A percentile compares a stretch with the other conserved stretches of the same genome.
phyloP scores from a whole-genome alignment of 1,140 invertebrate genomes.

The Listronotus bonariensis region DNA sequence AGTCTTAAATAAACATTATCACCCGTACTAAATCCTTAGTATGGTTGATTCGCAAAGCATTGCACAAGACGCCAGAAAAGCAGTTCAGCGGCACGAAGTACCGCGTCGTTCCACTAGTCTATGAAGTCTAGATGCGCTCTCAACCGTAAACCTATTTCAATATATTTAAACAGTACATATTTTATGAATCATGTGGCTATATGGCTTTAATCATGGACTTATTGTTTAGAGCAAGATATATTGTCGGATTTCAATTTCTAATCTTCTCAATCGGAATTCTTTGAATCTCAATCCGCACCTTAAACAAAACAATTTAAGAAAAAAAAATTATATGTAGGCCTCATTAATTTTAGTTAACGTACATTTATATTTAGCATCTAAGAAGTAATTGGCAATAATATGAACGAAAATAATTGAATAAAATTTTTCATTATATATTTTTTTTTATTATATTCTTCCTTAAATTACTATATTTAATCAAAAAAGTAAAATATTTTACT shows the following conservation, averaged over 20 bases:
- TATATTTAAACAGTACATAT: slow-evolving; percentile 12
- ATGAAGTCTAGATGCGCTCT: slow-evolving; percentile 36
- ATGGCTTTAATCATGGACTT: slow-evolving; percentile 20
- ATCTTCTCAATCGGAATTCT: slow-evolving; percentile 3
- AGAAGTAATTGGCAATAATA: no score
- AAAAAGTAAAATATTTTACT: no score
- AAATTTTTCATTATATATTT: no score
- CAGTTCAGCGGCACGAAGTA: slow-evolving; percentile 23
- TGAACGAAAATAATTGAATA: no score
- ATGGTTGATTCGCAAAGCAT: slow-evolving; percentile 18
- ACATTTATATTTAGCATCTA: no score
- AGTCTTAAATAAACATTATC: no score
- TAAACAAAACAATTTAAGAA: no score
- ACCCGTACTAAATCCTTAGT: not conserved
- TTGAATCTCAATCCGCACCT: no score
- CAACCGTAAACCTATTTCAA: slow-evolving; percentile 36
- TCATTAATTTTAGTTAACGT: no score
- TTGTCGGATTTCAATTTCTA: not conserved
- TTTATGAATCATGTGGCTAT: slow-evolving; percentile 32
- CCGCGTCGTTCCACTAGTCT: slow-evolving; percentile 17
- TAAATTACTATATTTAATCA: no score
- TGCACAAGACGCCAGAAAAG: slow-evolving; percentile 25
- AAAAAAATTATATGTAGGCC: no score
- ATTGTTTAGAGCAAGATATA: slow-evolving; percentile 7
- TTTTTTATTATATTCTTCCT: no score